A percentile compares a stretch with the other conserved stretches of the same genome.
These are phyloP conservation scores for Pristionchus fissidentatus DNA, from an alignment of 2,888 invertebrate species.

Conservation along the genomic window DNA sequence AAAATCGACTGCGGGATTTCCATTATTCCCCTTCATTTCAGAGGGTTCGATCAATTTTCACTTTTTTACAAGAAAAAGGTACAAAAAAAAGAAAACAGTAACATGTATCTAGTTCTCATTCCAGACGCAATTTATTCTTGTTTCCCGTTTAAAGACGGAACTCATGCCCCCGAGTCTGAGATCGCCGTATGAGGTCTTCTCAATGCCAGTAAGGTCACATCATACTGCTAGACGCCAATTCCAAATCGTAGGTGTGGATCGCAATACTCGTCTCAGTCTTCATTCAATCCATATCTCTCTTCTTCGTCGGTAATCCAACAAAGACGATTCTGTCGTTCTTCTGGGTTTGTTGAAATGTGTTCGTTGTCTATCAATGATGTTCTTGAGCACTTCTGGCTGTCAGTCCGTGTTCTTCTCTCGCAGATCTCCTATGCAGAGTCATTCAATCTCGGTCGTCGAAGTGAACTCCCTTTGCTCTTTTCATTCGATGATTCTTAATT, in stretches of 20 bases:
- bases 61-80: not conserved
- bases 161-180: slow-evolving; percentile 5
- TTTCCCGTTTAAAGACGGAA: slow-evolving; percentile 11
- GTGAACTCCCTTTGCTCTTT: not conserved
- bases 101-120: too few species aligned
- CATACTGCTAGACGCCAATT: not conserved
- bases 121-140: slow-evolving; percentile 11
- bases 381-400: not conserved
- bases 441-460: not conserved
- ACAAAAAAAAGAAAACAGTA: too few species aligned
- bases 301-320: not conserved
- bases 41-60: not conserved
- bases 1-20: not conserved
- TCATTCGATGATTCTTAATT: not conserved
- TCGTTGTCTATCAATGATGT: not conserved
- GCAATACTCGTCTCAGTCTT: not conserved
- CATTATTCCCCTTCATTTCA: not conserved
- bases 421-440: not conserved
- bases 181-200: slow-evolving; percentile 1
- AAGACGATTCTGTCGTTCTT: not conserved
- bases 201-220: not conserved
- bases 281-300: not conserved
- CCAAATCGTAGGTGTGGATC: not conserved
- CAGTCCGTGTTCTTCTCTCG: not conserved
- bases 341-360: not conserved